phyloP scores from a whole-genome alignment of 2,113 vertebrate genomes.

The Pseudonaja textilis region DNA sequence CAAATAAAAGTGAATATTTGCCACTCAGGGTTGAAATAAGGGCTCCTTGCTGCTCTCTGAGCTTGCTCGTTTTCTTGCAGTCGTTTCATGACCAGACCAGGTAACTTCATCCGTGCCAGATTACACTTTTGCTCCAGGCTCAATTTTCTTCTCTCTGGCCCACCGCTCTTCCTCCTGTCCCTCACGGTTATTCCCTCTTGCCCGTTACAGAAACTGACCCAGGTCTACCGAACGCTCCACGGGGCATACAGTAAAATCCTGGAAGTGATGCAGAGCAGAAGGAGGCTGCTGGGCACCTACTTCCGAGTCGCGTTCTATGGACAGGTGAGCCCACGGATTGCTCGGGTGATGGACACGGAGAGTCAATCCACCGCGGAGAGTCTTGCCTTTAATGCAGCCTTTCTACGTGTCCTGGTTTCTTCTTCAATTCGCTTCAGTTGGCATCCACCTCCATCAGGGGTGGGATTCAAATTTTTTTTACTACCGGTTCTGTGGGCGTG shows the following conservation, averaged over 20 bases:
- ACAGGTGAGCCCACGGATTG: slow-evolving; percentile 74
- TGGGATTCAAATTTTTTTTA: too few species aligned
- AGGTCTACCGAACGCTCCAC: slow-evolving; percentile 90
- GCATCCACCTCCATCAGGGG: not conserved
- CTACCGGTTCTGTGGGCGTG: too few species aligned
- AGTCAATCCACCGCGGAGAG: not conserved
- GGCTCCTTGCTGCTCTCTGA: not conserved
- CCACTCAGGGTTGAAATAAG: not conserved
- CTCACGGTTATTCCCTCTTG: not conserved
- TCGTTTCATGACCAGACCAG: not conserved
- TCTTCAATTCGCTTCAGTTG: not conserved
- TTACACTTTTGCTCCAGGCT: not conserved
- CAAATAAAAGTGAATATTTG: not conserved
- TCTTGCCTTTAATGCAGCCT: not conserved
- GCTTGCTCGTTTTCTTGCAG: not conserved
- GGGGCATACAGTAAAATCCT: slow-evolving; percentile 93
- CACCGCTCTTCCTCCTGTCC: not conserved
- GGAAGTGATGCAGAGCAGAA: slow-evolving; percentile 89
- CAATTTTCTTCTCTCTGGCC: not conserved
- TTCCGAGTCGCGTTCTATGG: slow-evolving; percentile 97
- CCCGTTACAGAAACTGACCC: slow-evolving; percentile 84
- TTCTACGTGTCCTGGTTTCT: not conserved
- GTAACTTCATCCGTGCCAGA: not conserved
- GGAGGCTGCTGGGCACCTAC: slow-evolving; percentile 90
- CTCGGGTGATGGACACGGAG: not conserved